Base-by-base conservation (phyloP, 2,113 vertebrate genomes). In the Lophura nycthemera region DNA sequence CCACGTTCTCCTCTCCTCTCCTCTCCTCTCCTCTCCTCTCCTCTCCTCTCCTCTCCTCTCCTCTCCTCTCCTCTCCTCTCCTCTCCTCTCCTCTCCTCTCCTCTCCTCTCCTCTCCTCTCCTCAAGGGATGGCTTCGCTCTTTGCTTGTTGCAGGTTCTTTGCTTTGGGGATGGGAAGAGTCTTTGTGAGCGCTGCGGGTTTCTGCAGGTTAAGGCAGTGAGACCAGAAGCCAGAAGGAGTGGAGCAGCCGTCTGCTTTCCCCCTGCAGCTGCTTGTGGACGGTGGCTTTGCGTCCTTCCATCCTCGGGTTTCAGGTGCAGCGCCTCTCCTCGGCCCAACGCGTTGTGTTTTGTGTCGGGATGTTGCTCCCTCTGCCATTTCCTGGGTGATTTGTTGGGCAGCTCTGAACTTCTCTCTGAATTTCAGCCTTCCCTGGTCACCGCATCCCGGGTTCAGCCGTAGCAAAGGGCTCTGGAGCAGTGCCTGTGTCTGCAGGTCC, bases 221-320 rank as follows among this genome's bases (percentile, higher is more conserved):
- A 29, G 25, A 11, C 13, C 80, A 6, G n/a, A 36, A 63, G 16
- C 32, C 24, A 19, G 5, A 10, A 8, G 15, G 54, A 19, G 59
- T 5, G 24, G 50, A 52, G 50, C 50, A 27, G 50, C 24, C 25
- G 50, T 7, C 24, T 52, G 50, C 50, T 27, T 48, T 24, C 67
- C 11, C 7, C 13, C 38, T 8, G 36, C 36, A 0, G 13, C 5
- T 19, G 1, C 13, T 29, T 2, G 29, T 6, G 16, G 0, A 19
- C 27, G 38, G 6, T 1, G 45, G 42, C 42, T 43, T 15, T 10
- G 1, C 21, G 24, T 6, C 57, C 36, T 4, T 8, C 30, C 7
- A 5, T 1, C 36, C 36, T 19, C 2, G 0, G 6, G 8, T 32
- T 38, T 18, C 5, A 2, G 43, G 8, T 30, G 0, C 13, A 1